Evolutionary conservation across 2,797 vertebrate genomes (phyloP), one percentile per base, ranked within the genome.

Genomic region (Anabacerthia variegaticeps): DNA sequence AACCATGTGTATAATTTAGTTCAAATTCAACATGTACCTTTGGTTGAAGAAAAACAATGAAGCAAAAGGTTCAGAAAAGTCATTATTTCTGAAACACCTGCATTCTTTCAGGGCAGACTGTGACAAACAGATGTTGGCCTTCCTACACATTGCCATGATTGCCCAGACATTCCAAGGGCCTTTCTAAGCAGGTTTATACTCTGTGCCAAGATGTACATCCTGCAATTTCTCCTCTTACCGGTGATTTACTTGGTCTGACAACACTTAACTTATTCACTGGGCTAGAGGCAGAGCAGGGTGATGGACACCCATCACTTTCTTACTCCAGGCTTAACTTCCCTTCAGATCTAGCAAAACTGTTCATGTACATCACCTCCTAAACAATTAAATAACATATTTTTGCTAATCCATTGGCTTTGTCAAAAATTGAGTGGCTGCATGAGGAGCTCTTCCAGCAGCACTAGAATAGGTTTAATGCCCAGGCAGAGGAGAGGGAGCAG

Each of bases 281-380:
- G 54, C 34, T 28, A 80, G 59, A 67, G 43, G 58, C 44, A 77
- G 44, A 67, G 6, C 6, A 59, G 85, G 39, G 23, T 44, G n/a
- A 59, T 17, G 32, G 49, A 63, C 49, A 52, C 6, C 8, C 36
- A 71, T 48, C 6, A 13, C 59, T 37, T 85, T 52, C 66, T 69
- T 17, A 9, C 5, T 84, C 19, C 21, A 26, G 7, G 1, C 1
- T 0, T 37, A 68, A 14, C 10, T 27, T 51, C 27, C 32, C 32
- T 63, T 71, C 69, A 92, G 51, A 28, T 44, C 39, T 24, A 28
- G 15, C 30, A 52, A 78, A 80, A 34, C 17, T 15, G 9, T 20
- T 71, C 6, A 6, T 0, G 3, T 17, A 19, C 17, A 2, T 9
- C 27, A 2, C 15, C n/a, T 72, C 46, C 46, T 22, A 27, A 72